Evolutionary conservation across 2,888 invertebrate species (phyloP).

Genomic region (Mythimna ferrago): DNA sequence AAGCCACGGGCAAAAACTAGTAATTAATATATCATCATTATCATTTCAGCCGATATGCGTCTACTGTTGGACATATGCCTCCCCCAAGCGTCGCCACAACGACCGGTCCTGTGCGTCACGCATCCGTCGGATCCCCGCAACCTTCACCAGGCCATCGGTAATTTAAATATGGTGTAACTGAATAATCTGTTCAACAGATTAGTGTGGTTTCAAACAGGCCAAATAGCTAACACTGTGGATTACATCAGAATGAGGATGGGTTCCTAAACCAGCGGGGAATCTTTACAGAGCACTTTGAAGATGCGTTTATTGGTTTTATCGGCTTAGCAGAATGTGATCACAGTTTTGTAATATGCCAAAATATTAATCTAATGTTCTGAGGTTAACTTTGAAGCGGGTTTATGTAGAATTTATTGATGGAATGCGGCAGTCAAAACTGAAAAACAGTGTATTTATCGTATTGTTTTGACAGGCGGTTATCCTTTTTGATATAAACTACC

Average conservation of each 20-base stretch:
- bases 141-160: background rate
- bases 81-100: no score
- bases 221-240: conserved; percentile 65
- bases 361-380: conserved; percentile 24
- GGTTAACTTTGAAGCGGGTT: conserved; percentile 15
- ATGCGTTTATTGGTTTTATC: conserved; percentile 8
- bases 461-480: conserved; percentile 30
- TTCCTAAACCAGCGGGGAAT: conserved; percentile 37
- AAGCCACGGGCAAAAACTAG: no score
- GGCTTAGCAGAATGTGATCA: conserved; percentile 16
- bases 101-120: no score
- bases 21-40: no score
- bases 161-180: conserved; percentile 60
- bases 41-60: no score
- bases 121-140: no score
- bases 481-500: conserved; percentile 12
- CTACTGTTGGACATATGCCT: no score
- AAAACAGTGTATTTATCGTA: conserved; percentile 13
- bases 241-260: conserved; percentile 60
- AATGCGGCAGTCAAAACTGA: conserved; percentile 31
- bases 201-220: conserved; percentile 64
- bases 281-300: conserved; percentile 30
- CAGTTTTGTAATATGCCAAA: conserved; percentile 41
- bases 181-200: conserved; percentile 75
- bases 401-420: background rate